Percentiles rank a stretch among this genome's conserved stretches.
Evolutionary conservation across 2,888 invertebrate genomes (phyloP).

Genomic region (Apamea anceps): DNA sequence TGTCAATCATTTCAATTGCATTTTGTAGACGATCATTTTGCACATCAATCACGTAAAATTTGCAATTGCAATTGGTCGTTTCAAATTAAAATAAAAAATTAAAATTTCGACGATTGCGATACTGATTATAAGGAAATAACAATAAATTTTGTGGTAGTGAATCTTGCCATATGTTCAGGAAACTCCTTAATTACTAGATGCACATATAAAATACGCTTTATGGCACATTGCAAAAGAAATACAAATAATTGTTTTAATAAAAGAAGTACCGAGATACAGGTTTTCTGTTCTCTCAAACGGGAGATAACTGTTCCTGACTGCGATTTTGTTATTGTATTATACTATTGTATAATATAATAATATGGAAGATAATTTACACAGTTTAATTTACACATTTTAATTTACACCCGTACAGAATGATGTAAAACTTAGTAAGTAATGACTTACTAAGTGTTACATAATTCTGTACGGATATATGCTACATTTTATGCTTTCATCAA

Average conservation of each 20-base stretch:
- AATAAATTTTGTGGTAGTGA: neutral
- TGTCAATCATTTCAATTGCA: neutral
- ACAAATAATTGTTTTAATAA: neutral
- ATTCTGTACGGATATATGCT: no score
- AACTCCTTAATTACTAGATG: neutral
- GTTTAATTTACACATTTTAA: no score
- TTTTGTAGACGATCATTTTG: no score
- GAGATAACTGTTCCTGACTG: neutral
- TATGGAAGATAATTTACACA: no score
- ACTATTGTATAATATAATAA: no score
- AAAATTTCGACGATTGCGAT: neutral
- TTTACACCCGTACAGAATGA: no score
- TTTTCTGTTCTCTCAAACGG: neutral
- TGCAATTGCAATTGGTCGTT: no score
- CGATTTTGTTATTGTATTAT: neutral
- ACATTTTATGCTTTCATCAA: neutral
- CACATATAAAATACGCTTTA: neutral
- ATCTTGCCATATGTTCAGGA: neutral
- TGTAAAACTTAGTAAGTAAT: no score
- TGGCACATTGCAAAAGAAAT: neutral
- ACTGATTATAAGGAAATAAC: constrained; percentile 18
- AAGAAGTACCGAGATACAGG: neutral
- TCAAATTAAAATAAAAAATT: no score
- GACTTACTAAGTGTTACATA: neutral
- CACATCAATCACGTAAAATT: neutral